Percentiles rank a stretch among this genome's conserved stretches.
Conservation (phyloP, 1,140 invertebrate species). For the Drosophila pectinifera region DNA sequence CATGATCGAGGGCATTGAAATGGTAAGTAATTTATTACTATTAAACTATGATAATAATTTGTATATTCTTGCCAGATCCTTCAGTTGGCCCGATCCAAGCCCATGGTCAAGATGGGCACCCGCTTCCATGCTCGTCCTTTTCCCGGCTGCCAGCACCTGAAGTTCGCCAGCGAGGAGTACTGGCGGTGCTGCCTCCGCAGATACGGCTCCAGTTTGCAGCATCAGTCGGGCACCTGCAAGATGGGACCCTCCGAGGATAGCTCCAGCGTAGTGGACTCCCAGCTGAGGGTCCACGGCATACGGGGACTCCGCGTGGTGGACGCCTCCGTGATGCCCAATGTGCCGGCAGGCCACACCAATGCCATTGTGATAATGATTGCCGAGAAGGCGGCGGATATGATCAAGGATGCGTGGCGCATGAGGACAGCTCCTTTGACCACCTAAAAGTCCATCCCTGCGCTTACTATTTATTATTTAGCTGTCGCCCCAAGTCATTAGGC, state of each 20-base stretch:
- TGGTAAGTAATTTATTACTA: constrained; percentile 84
- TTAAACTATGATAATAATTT: not conserved
- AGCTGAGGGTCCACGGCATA: constrained; percentile 90
- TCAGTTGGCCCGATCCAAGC: constrained; percentile 87
- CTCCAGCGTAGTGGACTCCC: constrained; percentile 90
- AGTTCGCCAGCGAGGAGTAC: constrained; percentile 89
- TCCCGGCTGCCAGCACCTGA: constrained; percentile 88
- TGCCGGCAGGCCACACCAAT: constrained; percentile 88
- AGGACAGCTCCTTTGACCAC: constrained; percentile 11
- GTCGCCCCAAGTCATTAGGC: constrained; percentile 33
- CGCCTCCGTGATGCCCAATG: constrained; percentile 89
- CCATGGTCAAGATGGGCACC: constrained; percentile 88
- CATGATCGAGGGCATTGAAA: constrained; percentile 90
- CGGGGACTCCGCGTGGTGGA: constrained; percentile 89
- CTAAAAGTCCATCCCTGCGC: constrained; percentile 1
- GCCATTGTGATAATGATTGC: constrained; percentile 88
- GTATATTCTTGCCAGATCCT: constrained; percentile 85
- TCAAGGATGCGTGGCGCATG: constrained; percentile 87
- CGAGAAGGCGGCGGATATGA: constrained; percentile 87
- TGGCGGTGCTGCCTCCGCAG: constrained; percentile 90
- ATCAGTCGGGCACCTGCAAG: constrained; percentile 91
- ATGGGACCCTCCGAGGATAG: constrained; percentile 91
- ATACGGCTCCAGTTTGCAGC: constrained; percentile 90
- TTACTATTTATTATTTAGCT: constrained; percentile 63
- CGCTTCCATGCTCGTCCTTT: constrained; percentile 88